Evolutionary conservation across 2,113 vertebrate species (phyloP).

Genomic region (Channa argus): DNA sequence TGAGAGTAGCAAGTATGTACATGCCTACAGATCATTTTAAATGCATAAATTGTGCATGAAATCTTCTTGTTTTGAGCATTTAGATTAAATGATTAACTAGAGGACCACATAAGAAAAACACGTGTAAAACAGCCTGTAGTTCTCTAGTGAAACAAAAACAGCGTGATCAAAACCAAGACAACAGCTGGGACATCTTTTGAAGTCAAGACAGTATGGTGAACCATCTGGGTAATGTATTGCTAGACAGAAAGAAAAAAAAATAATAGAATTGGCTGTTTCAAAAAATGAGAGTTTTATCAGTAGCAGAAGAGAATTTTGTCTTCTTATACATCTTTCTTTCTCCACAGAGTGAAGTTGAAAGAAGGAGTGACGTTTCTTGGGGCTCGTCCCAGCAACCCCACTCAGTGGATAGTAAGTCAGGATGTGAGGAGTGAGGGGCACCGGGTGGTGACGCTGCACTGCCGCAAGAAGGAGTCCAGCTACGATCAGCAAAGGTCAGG

Average conservation of each 20-base stretch:
- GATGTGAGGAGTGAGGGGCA: constrained; percentile 83
- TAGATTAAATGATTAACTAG: constrained; percentile 33
- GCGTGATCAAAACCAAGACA: constrained; percentile 31
- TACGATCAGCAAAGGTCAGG: constrained; percentile 84
- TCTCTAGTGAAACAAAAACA: constrained; percentile 14
- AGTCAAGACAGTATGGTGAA: constrained; percentile 19
- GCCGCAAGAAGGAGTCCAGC: constrained; percentile 85
- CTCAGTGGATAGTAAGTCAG: constrained; percentile 89
- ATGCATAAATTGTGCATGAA: neutral
- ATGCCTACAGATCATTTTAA: neutral
- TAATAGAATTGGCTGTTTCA: neutral
- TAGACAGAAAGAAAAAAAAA: constrained; percentile 10
- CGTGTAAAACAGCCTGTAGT: constrained; percentile 29
- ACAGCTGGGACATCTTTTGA: constrained; percentile 56
- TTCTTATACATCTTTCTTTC: neutral
- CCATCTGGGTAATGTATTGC: constrained; percentile 52
- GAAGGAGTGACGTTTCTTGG: constrained; percentile 88
- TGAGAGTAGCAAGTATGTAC: neutral
- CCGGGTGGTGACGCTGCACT: constrained; percentile 87
- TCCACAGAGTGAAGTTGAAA: constrained; percentile 91
- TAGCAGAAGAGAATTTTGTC: constrained; percentile 5
- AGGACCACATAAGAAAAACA: constrained; percentile 5
- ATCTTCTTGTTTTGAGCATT: constrained; percentile 28
- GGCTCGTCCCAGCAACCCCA: constrained; percentile 88
- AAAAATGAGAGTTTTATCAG: constrained; percentile 9